A percentile compares a stretch with the other conserved stretches of the same genome.
phyloP scores from a whole-genome alignment of 2,888 invertebrate genomes.

The Leptodirus hochenwartii region DNA sequence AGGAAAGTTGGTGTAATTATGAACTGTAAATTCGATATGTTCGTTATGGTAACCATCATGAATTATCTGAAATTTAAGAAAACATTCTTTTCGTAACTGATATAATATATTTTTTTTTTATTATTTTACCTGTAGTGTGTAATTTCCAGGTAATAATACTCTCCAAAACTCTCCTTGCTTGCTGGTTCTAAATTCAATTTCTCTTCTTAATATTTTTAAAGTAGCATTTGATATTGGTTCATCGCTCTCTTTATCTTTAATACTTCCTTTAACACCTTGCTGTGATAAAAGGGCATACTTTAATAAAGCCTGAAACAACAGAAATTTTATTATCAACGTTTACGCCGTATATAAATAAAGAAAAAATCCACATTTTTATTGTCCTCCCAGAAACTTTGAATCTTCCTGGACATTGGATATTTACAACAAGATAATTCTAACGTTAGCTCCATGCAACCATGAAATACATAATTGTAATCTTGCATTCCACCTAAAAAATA shows the following conservation, averaged over 20 bases:
- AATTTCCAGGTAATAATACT: conserved; percentile 39
- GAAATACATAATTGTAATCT: conserved; percentile 46
- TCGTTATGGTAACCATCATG: too few species aligned
- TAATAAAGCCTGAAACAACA: conserved; percentile 29
- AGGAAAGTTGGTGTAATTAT: too few species aligned
- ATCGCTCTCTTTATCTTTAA: conserved; percentile 29
- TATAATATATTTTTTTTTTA: too few species aligned
- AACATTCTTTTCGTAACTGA: too few species aligned
- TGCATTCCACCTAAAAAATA: conserved; percentile 36
- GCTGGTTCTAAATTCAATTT: conserved; percentile 35
- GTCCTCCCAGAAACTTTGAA: conserved; percentile 36
- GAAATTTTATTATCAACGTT: conserved; percentile 4
- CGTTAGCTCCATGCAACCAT: conserved; percentile 47
- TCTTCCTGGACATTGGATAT: conserved; percentile 32
- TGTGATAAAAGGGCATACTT: conserved; percentile 35
- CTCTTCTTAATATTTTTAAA: conserved; percentile 33
- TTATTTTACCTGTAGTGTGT: conserved; percentile 34
- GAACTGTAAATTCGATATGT: too few species aligned
- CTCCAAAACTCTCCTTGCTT: conserved; percentile 46
- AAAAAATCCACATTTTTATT: conserved; percentile 33
- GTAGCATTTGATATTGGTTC: conserved; percentile 30
- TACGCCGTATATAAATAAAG: neutral
- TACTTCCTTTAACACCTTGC: conserved; percentile 38
- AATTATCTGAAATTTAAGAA: too few species aligned
- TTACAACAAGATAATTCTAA: conserved; percentile 51